Conservation (phyloP, 1,140 invertebrate species). For the Stratiolaelaps scimitus region DNA sequence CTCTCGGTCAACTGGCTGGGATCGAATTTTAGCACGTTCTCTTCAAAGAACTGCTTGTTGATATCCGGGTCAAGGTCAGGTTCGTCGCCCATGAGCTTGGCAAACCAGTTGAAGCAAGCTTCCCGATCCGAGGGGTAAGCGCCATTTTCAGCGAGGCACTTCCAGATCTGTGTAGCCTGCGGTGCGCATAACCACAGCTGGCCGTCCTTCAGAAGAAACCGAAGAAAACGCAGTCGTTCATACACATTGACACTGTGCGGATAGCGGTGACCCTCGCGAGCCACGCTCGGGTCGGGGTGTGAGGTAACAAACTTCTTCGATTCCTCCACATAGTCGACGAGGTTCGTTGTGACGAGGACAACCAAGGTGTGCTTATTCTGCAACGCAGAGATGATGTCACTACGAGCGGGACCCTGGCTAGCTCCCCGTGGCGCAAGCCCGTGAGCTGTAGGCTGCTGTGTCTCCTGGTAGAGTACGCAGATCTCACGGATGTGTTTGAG, state of each 20-base stretch:
- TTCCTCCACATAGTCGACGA: slow-evolving; percentile 55
- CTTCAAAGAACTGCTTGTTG: slow-evolving; percentile 89
- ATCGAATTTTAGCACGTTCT: slow-evolving; percentile 82
- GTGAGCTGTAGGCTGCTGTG: slow-evolving; percentile 38
- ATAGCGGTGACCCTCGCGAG: slow-evolving; percentile 13
- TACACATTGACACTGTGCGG: slow-evolving; percentile 56
- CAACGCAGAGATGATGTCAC: slow-evolving; percentile 41
- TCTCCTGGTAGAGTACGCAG: slow-evolving; percentile 75
- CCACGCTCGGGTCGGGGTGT: slow-evolving; percentile 17
- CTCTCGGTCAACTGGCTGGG: slow-evolving; percentile 80
- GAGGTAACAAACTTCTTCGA: slow-evolving; percentile 15
- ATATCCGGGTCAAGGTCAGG: slow-evolving; percentile 92
- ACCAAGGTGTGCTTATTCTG: slow-evolving; percentile 84
- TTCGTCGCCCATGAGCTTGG: slow-evolving; percentile 91
- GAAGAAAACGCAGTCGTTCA: slow-evolving; percentile 82
- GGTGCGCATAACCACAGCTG: slow-evolving; percentile 88
- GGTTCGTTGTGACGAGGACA: slow-evolving; percentile 80
- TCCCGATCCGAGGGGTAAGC: slow-evolving; percentile 82
- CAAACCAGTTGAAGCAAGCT: slow-evolving; percentile 96
- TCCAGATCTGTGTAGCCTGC: slow-evolving; percentile 94
- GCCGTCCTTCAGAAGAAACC: slow-evolving; percentile 57
- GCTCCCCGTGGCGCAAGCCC: background rate
- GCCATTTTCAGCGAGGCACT: slow-evolving; percentile 80
- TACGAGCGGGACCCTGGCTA: slow-evolving; percentile 18
- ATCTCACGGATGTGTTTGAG: slow-evolving; percentile 92